Evolutionary conservation across 1,140 invertebrate genomes (phyloP), one percentile per base, ranked within the genome.

Genomic region (Heterodera schachtii): DNA sequence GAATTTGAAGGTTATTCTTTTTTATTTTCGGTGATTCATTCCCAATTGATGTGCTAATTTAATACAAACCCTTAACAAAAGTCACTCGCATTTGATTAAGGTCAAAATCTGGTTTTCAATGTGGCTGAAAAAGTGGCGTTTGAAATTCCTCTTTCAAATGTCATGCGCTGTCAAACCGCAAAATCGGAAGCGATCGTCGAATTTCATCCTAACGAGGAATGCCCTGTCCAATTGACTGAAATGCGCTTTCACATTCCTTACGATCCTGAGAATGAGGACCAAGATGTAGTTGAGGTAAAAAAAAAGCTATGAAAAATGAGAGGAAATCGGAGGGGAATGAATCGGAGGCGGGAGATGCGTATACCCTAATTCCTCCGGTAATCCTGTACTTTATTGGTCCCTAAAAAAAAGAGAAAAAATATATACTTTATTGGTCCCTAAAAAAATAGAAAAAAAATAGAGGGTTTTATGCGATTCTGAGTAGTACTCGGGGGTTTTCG

Each of bases 181-280:
- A 99, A 99, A 90, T 98, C 98, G 92, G 98, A 99, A 93, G 95
- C 98, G 1, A 97, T 96, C 9, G 90, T 99, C 47, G 97, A 99
- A 90, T 99, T 98, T 90, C 97, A 99, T 93, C 95, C 95, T 91
- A 98, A 98, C 92, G 97, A 99, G 90, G 97, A 99, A 91, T 96
- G 96, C 3, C 94, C 96, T 7, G 95, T 98, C 0, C 95, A 95
- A 88, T 91, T 99, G 75, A 94, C 96, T 93, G 98, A 99, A 92
- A 95, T 99, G 93, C 92, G 98, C 64, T 98, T 99, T 90, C 96
- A 98, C 90, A 96, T 99, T 90, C 97, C 97, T 19, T 94, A 95
- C 86, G 95, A 96, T 87, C 86, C 87, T 16, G 88, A 86, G n/a
- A 84, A 81, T 31, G 87, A 87, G 3, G 83, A 88, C 19, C 85